A percentile compares a stretch with the other conserved stretches of the same genome.
These are phyloP conservation scores for Zaprionus obscuricornis DNA, from an alignment of 2,888 invertebrate species.

Conservation along the genomic window DNA sequence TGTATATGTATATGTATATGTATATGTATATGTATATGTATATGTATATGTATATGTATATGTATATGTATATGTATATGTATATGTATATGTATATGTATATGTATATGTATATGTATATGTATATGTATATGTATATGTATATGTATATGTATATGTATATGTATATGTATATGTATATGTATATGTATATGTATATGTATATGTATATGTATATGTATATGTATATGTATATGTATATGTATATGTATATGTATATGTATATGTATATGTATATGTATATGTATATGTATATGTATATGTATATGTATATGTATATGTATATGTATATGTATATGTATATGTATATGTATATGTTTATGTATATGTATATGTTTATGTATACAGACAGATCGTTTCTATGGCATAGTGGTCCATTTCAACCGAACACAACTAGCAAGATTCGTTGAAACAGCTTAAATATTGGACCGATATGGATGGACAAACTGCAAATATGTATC, in stretches of 20 bases:
- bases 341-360: constrained; percentile 27
- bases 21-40: not conserved
- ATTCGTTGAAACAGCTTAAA: too few relatives aligned
- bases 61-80: not conserved
- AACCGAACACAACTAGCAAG: too few relatives aligned
- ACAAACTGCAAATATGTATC: too few relatives aligned
- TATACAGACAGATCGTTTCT: too few relatives aligned
- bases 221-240: constrained; percentile 30
- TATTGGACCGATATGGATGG: too few relatives aligned
- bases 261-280: constrained; percentile 29
- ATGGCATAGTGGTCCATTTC: too few relatives aligned
- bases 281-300: constrained; percentile 34
- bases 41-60: not conserved
- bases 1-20: not conserved
- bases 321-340: constrained; percentile 34
- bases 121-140: constrained; percentile 23
- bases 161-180: constrained; percentile 20
- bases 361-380: too few relatives aligned
- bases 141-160: constrained; percentile 39
- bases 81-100: constrained; percentile 29
- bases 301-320: constrained; percentile 28
- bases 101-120: constrained; percentile 34
- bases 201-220: constrained; percentile 27
- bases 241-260: constrained; percentile 30
- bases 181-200: constrained; percentile 34